A percentile compares a stretch with the other conserved stretches of the same genome.
Conservation (phyloP, 2,113 vertebrate genomes). For the Pangasianodon hypophthalmus region DNA sequence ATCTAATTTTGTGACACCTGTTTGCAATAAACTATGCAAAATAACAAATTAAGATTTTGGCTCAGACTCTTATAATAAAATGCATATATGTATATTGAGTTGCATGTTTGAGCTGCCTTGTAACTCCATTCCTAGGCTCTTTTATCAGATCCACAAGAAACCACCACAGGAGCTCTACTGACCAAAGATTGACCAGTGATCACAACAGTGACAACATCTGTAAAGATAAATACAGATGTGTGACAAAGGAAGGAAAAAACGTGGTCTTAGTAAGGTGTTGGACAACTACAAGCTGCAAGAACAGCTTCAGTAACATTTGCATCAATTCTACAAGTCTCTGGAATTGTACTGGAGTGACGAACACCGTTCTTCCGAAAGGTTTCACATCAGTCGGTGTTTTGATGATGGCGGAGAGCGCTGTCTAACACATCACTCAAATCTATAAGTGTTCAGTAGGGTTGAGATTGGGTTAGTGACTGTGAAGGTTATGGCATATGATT, state of each 20-base stretch:
- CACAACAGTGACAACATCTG: neutral
- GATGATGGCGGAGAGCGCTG: neutral
- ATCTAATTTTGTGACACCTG: neutral
- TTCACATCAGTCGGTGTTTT: neutral
- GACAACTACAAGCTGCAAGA: neutral
- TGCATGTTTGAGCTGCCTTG: neutral
- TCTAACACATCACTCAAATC: neutral
- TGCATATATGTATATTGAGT: neutral
- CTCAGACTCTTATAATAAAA: neutral
- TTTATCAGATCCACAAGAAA: neutral
- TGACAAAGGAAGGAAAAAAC: too few species aligned
- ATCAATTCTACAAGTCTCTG: neutral
- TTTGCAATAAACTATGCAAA: neutral
- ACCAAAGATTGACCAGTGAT: neutral
- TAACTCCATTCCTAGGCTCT: neutral
- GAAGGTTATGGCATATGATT: neutral
- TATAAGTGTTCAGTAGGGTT: neutral
- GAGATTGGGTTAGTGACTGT: neutral
- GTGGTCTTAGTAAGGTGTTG: neutral
- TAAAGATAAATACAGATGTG: neutral
- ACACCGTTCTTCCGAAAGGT: neutral
- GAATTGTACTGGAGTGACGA: neutral
- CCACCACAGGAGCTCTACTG: neutral
- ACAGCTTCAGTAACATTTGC: neutral
- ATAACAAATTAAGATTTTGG: neutral